These are phyloP conservation scores for Macrochelys suwanniensis DNA, from an alignment of 2,797 vertebrate genomes.

Conservation along the genomic window DNA sequence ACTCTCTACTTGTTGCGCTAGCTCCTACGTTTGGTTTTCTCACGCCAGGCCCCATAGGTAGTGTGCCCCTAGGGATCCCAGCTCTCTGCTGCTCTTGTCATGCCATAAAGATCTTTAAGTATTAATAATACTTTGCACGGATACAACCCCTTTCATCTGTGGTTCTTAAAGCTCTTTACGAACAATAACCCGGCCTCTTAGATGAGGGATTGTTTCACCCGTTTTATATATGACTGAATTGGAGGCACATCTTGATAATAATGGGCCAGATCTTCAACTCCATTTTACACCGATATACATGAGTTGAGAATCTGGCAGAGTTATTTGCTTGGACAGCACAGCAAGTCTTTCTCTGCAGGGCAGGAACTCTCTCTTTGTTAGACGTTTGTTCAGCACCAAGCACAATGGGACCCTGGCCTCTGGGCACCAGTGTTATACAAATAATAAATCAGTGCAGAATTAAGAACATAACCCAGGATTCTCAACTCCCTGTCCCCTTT, in stretches of 20 bases:
- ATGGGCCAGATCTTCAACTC: neutral
- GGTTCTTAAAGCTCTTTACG: neutral
- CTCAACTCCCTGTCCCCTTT: neutral
- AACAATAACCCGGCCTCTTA: neutral
- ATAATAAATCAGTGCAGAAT: neutral
- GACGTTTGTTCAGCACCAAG: neutral
- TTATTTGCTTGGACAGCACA: neutral
- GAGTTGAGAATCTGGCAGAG: neutral
- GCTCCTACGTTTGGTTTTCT: neutral
- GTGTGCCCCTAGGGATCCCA: fast-evolving
- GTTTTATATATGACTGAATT: neutral
- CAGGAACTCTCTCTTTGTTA: neutral
- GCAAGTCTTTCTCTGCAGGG: fast-evolving
- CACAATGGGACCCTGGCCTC: neutral
- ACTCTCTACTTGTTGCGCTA: neutral
- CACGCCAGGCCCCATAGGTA: neutral
- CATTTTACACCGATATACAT: fast-evolving
- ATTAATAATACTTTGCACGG: fast-evolving
- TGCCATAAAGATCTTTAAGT: neutral
- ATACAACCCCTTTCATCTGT: neutral
- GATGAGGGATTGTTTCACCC: neutral
- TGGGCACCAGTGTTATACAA: neutral
- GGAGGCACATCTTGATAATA: neutral
- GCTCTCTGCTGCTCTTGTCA: neutral
- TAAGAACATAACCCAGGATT: fast-evolving